phyloP scores from a whole-genome alignment of 2,888 invertebrate genomes.

The Eristalis pertinax region DNA sequence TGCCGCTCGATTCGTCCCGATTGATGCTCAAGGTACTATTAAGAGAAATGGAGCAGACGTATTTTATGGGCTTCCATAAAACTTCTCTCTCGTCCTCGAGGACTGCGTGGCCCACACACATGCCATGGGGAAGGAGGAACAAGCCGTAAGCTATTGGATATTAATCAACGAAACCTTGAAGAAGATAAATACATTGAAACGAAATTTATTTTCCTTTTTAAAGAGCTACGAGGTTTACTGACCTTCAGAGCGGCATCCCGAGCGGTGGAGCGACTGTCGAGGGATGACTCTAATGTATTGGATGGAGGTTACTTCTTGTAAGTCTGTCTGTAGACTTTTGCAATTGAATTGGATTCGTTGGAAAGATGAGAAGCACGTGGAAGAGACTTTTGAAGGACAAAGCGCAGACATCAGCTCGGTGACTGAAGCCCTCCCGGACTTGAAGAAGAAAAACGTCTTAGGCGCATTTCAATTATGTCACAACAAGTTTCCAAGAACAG shows the following conservation, averaged over 20 bases:
- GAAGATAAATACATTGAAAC: slow-evolving; percentile 2
- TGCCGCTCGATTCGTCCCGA: slow-evolving; percentile 3
- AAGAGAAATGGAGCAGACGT: slow-evolving; percentile 57
- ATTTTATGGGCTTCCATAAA: slow-evolving; percentile 60
- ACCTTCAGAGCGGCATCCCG: not conserved
- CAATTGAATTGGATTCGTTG: not conserved
- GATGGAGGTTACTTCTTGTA: not conserved
- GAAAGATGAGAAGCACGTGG: not conserved
- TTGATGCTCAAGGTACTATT: slow-evolving; percentile 52
- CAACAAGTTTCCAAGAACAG: too few species aligned
- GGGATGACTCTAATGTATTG: not conserved
- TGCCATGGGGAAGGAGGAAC: not conserved
- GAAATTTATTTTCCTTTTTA: not conserved
- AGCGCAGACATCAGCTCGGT: too few species aligned
- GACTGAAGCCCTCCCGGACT: too few species aligned
- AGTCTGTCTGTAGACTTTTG: not conserved
- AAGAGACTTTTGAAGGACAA: too few species aligned
- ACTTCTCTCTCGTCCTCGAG: slow-evolving; percentile 28
- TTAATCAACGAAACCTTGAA: slow-evolving; percentile 57
- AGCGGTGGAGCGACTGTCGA: not conserved
- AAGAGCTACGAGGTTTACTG: not conserved
- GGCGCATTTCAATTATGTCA: too few species aligned
- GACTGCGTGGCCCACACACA: not conserved
- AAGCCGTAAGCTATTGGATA: slow-evolving; percentile 26
- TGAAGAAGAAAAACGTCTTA: too few species aligned